Conservation (phyloP, 2,888 invertebrate genomes). For the Hymenopus coronatus region DNA sequence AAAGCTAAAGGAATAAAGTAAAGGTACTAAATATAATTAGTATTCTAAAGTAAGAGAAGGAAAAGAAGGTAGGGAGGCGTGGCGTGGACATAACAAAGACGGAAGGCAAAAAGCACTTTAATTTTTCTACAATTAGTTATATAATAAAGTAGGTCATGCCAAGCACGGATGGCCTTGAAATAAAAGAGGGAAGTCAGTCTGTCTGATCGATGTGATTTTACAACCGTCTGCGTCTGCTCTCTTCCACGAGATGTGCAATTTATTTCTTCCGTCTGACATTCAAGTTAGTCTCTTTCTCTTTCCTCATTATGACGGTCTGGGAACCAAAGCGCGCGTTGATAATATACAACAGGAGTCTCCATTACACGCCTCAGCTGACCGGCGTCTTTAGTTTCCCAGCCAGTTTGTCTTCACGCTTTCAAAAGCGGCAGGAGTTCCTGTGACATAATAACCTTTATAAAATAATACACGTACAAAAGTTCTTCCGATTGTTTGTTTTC, state of each 20-base stretch:
- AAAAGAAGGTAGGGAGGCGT: not conserved
- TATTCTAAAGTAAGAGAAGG: not conserved
- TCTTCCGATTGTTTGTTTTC: too few species aligned
- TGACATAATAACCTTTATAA: too few species aligned
- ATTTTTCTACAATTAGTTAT: not conserved
- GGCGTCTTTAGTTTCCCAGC: not conserved
- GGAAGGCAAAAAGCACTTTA: not conserved
- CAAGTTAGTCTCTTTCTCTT: not conserved
- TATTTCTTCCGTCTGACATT: not conserved
- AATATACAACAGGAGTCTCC: not conserved
- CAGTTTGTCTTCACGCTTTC: too few species aligned
- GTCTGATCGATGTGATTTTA: not conserved
- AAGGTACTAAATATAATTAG: not conserved
- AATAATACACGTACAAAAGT: too few species aligned
- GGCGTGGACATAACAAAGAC: not conserved
- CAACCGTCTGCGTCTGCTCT: not conserved
- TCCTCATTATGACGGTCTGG: not conserved
- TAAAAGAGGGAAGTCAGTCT: not conserved
- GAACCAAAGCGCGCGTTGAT: not conserved
- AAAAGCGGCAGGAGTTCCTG: too few species aligned
- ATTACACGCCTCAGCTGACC: not conserved
- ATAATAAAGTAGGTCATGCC: not conserved
- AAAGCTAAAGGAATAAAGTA: too few species aligned
- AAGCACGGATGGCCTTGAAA: not conserved
- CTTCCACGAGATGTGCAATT: not conserved